Conservation (phyloP, 2,888 invertebrate species). For the Sinodicranocentrus sp. region DNA sequence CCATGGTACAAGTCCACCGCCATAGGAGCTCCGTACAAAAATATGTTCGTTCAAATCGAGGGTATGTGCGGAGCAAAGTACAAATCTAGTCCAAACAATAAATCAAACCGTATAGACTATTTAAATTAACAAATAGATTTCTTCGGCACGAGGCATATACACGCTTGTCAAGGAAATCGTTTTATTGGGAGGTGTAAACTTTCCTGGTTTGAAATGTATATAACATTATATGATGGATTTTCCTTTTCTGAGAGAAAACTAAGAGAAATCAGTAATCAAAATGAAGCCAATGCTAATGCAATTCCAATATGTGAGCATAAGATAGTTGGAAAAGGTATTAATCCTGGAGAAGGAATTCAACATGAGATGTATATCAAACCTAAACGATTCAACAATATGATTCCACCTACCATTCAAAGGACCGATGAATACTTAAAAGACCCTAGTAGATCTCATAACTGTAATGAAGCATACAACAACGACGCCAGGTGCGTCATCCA, state of each 20-base stretch:
- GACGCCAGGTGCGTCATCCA: neutral
- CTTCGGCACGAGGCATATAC: neutral
- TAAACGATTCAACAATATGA: neutral
- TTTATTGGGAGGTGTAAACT: slow-evolving; percentile 22
- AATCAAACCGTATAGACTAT: too few species aligned
- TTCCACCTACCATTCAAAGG: neutral
- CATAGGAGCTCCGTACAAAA: neutral
- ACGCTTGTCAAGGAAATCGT: slow-evolving; percentile 39
- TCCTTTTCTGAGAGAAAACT: neutral
- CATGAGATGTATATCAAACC: neutral
- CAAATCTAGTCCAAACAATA: neutral
- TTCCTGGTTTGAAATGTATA: neutral
- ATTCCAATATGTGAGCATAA: slow-evolving; percentile 35
- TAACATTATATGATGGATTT: neutral
- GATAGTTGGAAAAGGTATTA: neutral
- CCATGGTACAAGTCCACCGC: neutral
- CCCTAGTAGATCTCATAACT: neutral
- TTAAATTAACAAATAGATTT: neutral
- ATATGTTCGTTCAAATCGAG: neutral
- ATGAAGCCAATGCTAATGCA: slow-evolving; percentile 9
- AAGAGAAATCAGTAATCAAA: slow-evolving; percentile 14
- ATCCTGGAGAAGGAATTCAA: neutral
- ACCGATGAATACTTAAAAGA: neutral
- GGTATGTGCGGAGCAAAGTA: neutral
- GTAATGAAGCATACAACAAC: neutral